Percentiles rank a stretch among this genome's conserved stretches.
Evolutionary conservation across 2,797 vertebrate genomes (phyloP).

Genomic region (Acestrorhynchus altus): DNA sequence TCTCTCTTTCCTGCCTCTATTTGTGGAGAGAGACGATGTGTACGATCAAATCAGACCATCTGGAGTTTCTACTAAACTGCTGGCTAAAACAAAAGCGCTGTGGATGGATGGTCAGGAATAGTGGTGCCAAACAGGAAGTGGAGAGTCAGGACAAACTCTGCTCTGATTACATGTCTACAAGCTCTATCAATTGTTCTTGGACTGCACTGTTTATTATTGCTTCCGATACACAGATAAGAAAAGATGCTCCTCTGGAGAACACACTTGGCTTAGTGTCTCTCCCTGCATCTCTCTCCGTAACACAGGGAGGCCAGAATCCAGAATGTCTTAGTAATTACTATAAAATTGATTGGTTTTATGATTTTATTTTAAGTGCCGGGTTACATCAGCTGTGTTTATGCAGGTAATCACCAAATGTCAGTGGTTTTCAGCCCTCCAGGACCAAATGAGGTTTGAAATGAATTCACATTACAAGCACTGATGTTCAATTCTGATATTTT

Average conservation of each 20-base stretch:
- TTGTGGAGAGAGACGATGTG: not conserved
- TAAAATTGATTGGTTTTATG: not conserved
- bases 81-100: slow-evolving; percentile 14
- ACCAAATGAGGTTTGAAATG: not conserved
- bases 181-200: slow-evolving; percentile 42
- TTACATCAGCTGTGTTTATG: not conserved
- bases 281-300: not conserved
- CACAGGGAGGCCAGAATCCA: not conserved
- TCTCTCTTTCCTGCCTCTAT: slow-evolving; percentile 11
- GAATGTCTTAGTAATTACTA: not conserved
- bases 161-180: slow-evolving; percentile 27
- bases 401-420: not conserved
- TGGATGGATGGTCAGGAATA: slow-evolving; percentile 22
- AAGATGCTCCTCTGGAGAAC: slow-evolving; percentile 40
- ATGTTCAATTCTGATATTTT: not conserved
- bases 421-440: not conserved
- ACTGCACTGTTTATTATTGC: slow-evolving; percentile 49
- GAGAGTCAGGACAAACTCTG: slow-evolving; percentile 22
- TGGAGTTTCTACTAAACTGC: slow-evolving; percentile 14
- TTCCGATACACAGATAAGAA: slow-evolving; percentile 38
- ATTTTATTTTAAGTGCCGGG: too few relatives aligned
- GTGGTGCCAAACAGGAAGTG: slow-evolving; percentile 37
- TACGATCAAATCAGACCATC: not conserved
- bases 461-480: not conserved
- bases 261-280: not conserved